Evolutionary conservation across 2,113 vertebrate genomes (phyloP).

Genomic region (Pampusana beccarii): DNA sequence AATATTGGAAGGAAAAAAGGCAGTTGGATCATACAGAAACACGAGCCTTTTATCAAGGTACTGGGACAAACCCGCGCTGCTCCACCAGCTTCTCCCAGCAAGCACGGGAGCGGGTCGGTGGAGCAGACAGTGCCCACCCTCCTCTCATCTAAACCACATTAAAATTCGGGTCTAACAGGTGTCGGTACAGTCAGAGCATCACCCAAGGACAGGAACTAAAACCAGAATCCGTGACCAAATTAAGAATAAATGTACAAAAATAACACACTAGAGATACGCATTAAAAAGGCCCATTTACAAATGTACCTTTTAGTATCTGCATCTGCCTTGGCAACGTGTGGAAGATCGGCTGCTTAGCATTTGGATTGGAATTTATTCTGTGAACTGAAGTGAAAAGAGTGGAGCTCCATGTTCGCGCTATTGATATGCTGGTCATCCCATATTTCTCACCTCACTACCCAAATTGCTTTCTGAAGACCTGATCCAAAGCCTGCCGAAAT

Average conservation of each 20-base stretch:
- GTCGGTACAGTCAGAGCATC: background rate
- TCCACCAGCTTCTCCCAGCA: background rate
- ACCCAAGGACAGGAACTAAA: background rate
- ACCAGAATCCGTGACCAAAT: background rate
- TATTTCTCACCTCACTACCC: background rate
- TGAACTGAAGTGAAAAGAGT: background rate
- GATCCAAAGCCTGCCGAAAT: background rate
- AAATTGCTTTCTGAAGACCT: background rate
- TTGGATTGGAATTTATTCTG: background rate
- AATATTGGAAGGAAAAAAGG: background rate
- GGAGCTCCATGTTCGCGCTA: accelerated
- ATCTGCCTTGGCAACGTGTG: background rate
- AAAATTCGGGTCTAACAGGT: background rate
- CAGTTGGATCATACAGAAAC: background rate
- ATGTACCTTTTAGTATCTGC: background rate
- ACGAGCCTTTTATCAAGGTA: background rate
- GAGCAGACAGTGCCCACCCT: background rate
- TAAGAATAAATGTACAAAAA: background rate
- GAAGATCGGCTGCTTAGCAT: background rate
- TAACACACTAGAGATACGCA: background rate
- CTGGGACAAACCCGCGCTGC: accelerated
- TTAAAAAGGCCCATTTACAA: background rate
- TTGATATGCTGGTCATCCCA: background rate
- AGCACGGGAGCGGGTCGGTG: accelerated
- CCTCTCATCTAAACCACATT: background rate